Evolutionary conservation across 2,113 vertebrate species (phyloP).

Genomic region (Leuciscus idus): DNA sequence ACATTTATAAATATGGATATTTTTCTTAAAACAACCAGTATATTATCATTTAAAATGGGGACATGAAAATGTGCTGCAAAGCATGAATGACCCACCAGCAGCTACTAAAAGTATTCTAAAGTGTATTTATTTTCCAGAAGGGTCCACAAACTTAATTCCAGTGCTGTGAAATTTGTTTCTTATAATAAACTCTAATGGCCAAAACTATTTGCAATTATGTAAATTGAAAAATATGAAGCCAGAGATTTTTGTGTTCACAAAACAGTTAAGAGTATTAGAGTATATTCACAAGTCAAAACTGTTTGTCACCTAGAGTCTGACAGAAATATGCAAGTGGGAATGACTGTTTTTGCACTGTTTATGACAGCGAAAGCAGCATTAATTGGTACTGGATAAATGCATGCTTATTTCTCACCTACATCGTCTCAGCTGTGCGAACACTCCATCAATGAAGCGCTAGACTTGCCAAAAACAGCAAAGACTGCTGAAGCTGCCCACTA

Average conservation of each 20-base stretch:
- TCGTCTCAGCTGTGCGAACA: neutral
- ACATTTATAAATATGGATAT: too few relatives aligned
- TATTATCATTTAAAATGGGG: too few relatives aligned
- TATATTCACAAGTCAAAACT: neutral
- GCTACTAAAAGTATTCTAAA: too few relatives aligned
- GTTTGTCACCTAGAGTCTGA: neutral
- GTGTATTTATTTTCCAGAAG: too few relatives aligned
- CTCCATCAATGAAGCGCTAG: neutral
- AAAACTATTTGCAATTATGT: neutral
- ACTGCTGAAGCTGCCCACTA: neutral
- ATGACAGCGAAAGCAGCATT: neutral
- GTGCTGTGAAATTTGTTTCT: neutral
- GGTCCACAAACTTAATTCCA: neutral
- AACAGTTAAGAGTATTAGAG: neutral
- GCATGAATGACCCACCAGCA: too few relatives aligned
- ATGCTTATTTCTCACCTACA: neutral
- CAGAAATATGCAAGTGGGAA: neutral
- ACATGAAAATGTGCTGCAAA: too few relatives aligned
- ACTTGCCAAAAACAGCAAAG: slow-evolving; percentile 6
- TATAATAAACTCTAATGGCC: neutral
- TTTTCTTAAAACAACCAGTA: too few relatives aligned
- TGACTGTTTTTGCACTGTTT: neutral
- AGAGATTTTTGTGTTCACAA: neutral
- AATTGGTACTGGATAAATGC: neutral
- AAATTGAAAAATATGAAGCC: neutral